phyloP scores from a whole-genome alignment of 2,888 invertebrate genomes.

The Neoaliturus tenellus region DNA sequence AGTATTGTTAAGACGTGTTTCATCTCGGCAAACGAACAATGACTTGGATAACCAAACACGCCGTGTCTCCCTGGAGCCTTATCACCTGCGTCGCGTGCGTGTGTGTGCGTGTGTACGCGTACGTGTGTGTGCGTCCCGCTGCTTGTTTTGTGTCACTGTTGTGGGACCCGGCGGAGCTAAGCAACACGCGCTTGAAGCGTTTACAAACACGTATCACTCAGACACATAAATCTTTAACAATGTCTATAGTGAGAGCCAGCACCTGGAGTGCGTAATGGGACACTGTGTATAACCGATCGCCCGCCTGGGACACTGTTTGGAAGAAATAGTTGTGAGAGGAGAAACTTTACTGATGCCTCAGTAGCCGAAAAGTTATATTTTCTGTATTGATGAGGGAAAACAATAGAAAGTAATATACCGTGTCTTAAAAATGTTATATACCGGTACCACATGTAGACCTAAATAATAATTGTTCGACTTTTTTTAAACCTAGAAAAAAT shows the following conservation, averaged over 20 bases:
- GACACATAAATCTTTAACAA: constrained; percentile 40
- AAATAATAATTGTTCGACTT: no score
- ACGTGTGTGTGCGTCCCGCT: neutral
- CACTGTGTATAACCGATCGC: constrained; percentile 39
- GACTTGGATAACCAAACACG: constrained; percentile 25
- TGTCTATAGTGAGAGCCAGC: neutral
- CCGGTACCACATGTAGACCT: no score
- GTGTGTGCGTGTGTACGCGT: constrained; percentile 10
- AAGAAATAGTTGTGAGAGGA: no score
- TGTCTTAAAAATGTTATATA: no score
- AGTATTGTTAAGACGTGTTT: constrained; percentile 30
- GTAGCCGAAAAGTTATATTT: no score
- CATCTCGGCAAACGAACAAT: constrained; percentile 26
- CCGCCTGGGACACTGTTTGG: constrained; percentile 67
- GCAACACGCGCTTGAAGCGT: constrained; percentile 24
- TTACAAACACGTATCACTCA: constrained; percentile 25
- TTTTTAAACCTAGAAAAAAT: no score
- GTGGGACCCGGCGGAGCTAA: neutral
- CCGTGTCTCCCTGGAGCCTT: neutral
- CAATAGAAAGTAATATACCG: no score
- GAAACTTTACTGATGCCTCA: no score
- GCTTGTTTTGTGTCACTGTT: neutral
- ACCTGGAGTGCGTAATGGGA: neutral
- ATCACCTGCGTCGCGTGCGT: neutral
- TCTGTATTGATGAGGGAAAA: no score